Evolutionary conservation across 2,888 invertebrate species (phyloP).

Genomic region (Merodon equestris): DNA sequence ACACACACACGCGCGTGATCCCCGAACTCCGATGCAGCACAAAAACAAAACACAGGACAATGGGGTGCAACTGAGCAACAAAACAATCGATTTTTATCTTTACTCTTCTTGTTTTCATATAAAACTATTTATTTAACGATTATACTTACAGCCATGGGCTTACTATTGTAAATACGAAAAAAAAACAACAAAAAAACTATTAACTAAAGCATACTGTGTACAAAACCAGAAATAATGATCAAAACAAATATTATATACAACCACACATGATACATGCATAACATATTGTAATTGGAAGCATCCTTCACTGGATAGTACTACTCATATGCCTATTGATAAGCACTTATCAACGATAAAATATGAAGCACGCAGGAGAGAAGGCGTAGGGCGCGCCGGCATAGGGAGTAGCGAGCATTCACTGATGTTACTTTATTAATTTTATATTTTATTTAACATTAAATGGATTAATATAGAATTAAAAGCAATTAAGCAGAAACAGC

Average conservation of each 20-base stretch:
- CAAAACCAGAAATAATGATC: slow-evolving; percentile 37
- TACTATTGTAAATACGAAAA: slow-evolving; percentile 60
- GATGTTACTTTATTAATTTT: slow-evolving; percentile 33
- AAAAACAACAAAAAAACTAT: slow-evolving; percentile 1
- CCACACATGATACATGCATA: slow-evolving; percentile 17
- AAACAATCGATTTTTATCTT: slow-evolving; percentile 37
- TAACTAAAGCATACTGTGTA: slow-evolving; percentile 46
- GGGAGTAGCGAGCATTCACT: slow-evolving; percentile 22
- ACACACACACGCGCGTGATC: slow-evolving; percentile 20
- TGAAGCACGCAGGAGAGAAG: slow-evolving; percentile 18
- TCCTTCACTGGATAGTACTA: slow-evolving; percentile 16
- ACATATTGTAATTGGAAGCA: slow-evolving; percentile 30
- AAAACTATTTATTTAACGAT: slow-evolving; percentile 57
- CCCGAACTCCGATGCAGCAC: slow-evolving; percentile 12
- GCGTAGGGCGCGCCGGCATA: slow-evolving; percentile 21
- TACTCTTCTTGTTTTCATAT: slow-evolving; percentile 50
- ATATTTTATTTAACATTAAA: slow-evolving; percentile 36
- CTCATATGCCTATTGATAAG: too few relatives aligned
- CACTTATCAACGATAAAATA: slow-evolving; percentile 57
- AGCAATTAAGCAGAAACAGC: slow-evolving; percentile 18
- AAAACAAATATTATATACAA: slow-evolving; percentile 30
- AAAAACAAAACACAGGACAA: slow-evolving; percentile 20
- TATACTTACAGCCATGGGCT: slow-evolving; percentile 39
- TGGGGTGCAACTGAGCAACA: slow-evolving; percentile 36
- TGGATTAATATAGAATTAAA: slow-evolving; percentile 19